phyloP scores from a whole-genome alignment of 2,888 invertebrate genomes.

The Andrena praecox region DNA sequence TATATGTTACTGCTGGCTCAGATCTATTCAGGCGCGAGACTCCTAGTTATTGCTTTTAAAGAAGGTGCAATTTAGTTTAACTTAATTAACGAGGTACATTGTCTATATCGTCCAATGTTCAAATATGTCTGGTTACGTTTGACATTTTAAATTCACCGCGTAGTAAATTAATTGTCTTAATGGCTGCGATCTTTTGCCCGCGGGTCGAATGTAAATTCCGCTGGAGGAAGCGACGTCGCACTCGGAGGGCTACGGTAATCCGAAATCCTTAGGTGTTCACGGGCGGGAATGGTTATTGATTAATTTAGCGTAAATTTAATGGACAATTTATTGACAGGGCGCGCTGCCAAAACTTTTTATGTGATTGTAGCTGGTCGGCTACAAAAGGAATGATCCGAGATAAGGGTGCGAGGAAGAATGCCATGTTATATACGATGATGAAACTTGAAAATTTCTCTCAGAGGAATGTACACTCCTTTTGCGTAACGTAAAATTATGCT shows the following conservation, averaged over 20 bases:
- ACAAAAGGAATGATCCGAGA: constrained; percentile 60
- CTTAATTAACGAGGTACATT: constrained; percentile 30
- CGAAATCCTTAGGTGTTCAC: constrained; percentile 11
- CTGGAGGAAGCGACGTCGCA: not conserved
- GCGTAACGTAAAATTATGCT: constrained; percentile 53
- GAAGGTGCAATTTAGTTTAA: constrained; percentile 62
- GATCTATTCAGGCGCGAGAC: constrained; percentile 45
- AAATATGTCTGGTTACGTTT: constrained; percentile 11
- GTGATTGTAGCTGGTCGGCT: constrained; percentile 75
- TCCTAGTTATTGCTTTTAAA: constrained; percentile 40
- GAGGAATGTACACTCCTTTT: constrained; percentile 42
- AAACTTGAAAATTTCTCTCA: constrained; percentile 31
- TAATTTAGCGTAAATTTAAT: constrained; percentile 26
- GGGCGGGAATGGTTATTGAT: constrained; percentile 17
- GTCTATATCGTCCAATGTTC: constrained; percentile 39
- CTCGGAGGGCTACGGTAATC: constrained; percentile 10
- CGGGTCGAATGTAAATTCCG: constrained; percentile 4
- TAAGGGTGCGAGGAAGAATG: constrained; percentile 73
- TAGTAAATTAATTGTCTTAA: not conserved
- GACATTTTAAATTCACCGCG: not conserved
- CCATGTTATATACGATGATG: constrained; percentile 59
- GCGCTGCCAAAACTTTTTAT: constrained; percentile 74
- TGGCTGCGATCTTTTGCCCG: constrained; percentile 9
- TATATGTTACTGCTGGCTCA: constrained; percentile 57
- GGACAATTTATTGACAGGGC: constrained; percentile 58